These are phyloP conservation scores for Cheilosia grossa DNA, from an alignment of 2,888 invertebrate species.

Conservation along the genomic window DNA sequence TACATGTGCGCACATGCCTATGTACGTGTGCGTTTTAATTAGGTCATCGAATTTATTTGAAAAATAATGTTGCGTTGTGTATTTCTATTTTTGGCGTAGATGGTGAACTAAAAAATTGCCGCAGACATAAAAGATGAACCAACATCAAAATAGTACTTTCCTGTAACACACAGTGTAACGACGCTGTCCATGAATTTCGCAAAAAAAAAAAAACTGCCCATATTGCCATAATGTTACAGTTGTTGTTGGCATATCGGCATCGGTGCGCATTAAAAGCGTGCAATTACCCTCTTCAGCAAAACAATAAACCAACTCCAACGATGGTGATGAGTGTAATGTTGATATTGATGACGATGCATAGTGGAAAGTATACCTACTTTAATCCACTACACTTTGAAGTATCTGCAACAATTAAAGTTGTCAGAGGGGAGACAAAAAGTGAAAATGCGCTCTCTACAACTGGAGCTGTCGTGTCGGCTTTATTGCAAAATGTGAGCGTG, in stretches of 20 bases:
- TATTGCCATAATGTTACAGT: too few relatives aligned
- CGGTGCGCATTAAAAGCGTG: conserved; percentile 10
- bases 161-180: too few relatives aligned
- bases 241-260: not conserved
- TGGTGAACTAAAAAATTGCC: too few relatives aligned
- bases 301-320: conserved; percentile 22
- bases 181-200: too few relatives aligned
- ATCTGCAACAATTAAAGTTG: conserved; percentile 32
- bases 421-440: conserved; percentile 28
- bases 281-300: conserved; percentile 19
- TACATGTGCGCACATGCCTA: too few relatives aligned
- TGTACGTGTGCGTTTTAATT: too few relatives aligned
- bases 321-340: not conserved
- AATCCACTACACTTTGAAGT: conserved; percentile 4
- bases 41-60: too few relatives aligned
- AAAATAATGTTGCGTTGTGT: too few relatives aligned
- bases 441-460: conserved; percentile 41
- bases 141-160: too few relatives aligned
- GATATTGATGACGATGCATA: conserved; percentile 9
- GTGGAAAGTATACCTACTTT: conserved; percentile 27
- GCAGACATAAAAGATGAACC: too few relatives aligned
- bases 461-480: conserved; percentile 1
- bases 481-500: conserved; percentile 5
- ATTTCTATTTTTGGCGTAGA: too few relatives aligned
- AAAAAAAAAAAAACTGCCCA: too few relatives aligned